Base-by-base conservation (phyloP, 2,113 vertebrate species). In the Percopsis transmontana region DNA sequence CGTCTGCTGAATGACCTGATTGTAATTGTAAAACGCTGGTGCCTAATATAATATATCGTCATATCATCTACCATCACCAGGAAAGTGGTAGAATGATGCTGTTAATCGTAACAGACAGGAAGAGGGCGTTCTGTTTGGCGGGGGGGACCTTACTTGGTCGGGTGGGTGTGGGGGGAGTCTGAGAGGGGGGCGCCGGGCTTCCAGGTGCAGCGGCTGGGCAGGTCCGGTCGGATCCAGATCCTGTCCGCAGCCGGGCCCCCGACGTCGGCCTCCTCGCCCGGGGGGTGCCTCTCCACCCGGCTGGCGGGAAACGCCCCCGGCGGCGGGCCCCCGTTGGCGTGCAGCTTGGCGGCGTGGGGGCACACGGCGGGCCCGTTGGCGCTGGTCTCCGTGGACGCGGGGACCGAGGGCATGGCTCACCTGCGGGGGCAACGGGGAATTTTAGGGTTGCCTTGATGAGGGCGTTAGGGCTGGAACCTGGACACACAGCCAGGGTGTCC, bases 161-260 rank as follows among this genome's bases (percentile, higher is more conserved):
- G 0, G 7, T 95, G 91, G 2, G 39, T 33, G 50, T 99, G 97
- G 0, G 97, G 97, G 0, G 95, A 98, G 47, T 94, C 92, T 0
- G 85, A 45, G 4, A 20, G 19, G 0, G 93, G 82, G 0, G 79
- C 91, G 19, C 92, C 95, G 44, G 92, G 91, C 65, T 85, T 89
- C 97, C 97, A 99, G 0, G 90, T 96, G 88, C 97, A 99, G 54
- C 92, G 94, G 91, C 97, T 98, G 0, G 93, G 92, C 1, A 87
- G 64, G 20, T 98, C 94, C 0, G 97, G 97, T 1, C 92, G 91
- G 71, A 97, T 96, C 97, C 97, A 99, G 11, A 89, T 89, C 76
- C 77, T 91, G 5, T 96, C 95, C 0, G 76, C 0, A 0, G 10
- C 5, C 48, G 48, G 5, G 53, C 40, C 55, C 0, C 27, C 24